A percentile compares a stretch with the other conserved stretches of the same genome.
Conservation (phyloP, 2,797 vertebrate species). For the Silurus aristotelis region DNA sequence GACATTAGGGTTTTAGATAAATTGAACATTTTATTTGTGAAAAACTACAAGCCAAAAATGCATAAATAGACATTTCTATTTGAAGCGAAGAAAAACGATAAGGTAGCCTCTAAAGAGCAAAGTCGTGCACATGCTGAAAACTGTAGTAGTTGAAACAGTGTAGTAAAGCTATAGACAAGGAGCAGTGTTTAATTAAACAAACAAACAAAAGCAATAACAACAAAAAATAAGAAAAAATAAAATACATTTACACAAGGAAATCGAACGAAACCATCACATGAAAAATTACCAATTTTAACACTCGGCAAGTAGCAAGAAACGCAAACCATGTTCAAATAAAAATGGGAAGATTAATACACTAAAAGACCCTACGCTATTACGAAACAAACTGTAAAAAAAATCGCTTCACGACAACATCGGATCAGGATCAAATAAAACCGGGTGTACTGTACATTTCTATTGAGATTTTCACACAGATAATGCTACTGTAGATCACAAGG, state of each 20-base stretch:
- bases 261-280: constrained; percentile 92
- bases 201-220: background rate
- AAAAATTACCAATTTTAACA: constrained; percentile 89
- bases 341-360: constrained; percentile 62
- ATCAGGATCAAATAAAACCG: constrained; percentile 91
- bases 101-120: constrained; percentile 95
- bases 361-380: constrained; percentile 77
- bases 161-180: constrained; percentile 91
- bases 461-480: constrained; percentile 87
- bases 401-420: constrained; percentile 91
- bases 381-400: constrained; percentile 84
- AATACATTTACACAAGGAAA: constrained; percentile 94
- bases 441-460: constrained; percentile 89
- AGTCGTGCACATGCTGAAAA: constrained; percentile 99
- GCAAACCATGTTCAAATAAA: constrained; percentile 69
- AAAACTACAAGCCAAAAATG: constrained; percentile 99
- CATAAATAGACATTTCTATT: constrained; percentile 99
- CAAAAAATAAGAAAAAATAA: background rate
- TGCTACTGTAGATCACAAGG: constrained; percentile 87
- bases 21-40: constrained; percentile 99
- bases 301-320: constrained; percentile 84
- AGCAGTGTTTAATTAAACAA: constrained; percentile 88
- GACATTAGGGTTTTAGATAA: constrained; percentile 75
- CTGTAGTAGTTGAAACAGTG: constrained; percentile 98
- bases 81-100: constrained; percentile 93